These are phyloP conservation scores for Edolisoma coerulescens DNA, from an alignment of 2,113 vertebrate species.

Conservation along the genomic window DNA sequence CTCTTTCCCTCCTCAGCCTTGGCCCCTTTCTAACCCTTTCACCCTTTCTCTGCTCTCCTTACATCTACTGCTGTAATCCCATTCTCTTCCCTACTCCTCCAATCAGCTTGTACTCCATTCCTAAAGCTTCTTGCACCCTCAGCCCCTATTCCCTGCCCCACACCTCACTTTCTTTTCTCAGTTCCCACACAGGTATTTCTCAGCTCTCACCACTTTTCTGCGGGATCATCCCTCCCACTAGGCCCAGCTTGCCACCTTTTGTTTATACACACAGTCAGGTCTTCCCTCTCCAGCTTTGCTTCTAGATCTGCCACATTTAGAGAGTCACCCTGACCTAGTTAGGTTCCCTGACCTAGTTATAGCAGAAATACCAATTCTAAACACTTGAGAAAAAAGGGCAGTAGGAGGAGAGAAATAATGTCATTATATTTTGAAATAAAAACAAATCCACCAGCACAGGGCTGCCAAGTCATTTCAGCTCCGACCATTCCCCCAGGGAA, in stretches of 20 bases:
- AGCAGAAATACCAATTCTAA: slow-evolving; percentile 55
- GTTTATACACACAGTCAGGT: background rate
- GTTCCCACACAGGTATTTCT: background rate
- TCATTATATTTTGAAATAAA: slow-evolving; percentile 21
- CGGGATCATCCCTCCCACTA: background rate
- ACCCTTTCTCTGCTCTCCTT: background rate
- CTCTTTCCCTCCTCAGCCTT: background rate
- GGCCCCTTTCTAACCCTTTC: background rate
- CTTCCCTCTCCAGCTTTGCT: slow-evolving; percentile 1
- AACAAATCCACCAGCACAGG: slow-evolving; percentile 8
- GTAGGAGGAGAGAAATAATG: slow-evolving; percentile 4
- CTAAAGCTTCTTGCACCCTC: background rate
- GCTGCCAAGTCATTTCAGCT: background rate
- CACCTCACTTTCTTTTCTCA: background rate
- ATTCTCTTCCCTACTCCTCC: background rate
- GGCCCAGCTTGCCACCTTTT: background rate
- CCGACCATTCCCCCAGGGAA: background rate
- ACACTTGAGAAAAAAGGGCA: slow-evolving; percentile 40
- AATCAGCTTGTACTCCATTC: background rate
- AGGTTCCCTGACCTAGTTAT: slow-evolving; percentile 72
- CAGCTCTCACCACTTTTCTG: background rate
- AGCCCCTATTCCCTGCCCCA: background rate
- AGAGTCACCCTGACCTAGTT: slow-evolving; percentile 72
- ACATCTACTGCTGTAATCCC: background rate
- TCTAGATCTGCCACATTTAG: slow-evolving; percentile 45